Evolutionary conservation across 2,113 vertebrate genomes (phyloP), one percentile per base, ranked within the genome.

Genomic region (Pantherophis guttatus): DNA sequence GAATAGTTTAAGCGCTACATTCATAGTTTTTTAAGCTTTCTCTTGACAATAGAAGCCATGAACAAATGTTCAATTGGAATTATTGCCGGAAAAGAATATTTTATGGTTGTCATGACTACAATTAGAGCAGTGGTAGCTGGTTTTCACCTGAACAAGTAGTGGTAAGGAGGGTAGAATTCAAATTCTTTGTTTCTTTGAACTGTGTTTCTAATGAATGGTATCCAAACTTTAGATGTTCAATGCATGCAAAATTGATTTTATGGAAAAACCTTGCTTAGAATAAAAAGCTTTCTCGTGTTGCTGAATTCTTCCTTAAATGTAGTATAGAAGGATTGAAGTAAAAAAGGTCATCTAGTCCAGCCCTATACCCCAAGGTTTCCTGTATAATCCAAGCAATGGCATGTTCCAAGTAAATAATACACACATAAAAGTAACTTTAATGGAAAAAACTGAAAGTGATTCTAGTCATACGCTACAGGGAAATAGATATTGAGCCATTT

Each of bases 91-190:
- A 97, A 97, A 97, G 97, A 98, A 97, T 97, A 98, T 97, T 97
- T 96, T 98, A 97, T 98, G 97, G 97, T 98, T 97, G 97, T 97
- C 97, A 98, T 98, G 97, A 97, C 97, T 98, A 98, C 97, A 97
- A 97, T 98, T 97, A 98, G 97, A 98, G 98, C 97, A 97, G 96
- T 95, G 97, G 96, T 97, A 98, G 97, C 97, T 97, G 97, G 97
- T 97, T 97, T 98, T 98, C 96, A 96, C 97, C 96, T 97, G 96
- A 96, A 90, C 97, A 96, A 96, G 93, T 93, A 90, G 92, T 95
- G 95, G 94, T 86, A 87, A 88, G 33, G 89, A 88, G 94, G 90
- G 93, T 53, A 96, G 92, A 52, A 93, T 94, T 95, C 92, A 93
- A 96, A 94, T 97, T 97, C 89, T 93, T 97, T 97, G 96, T 97